phyloP scores from a whole-genome alignment of 2,113 vertebrate species.

The Chloropsis cyanopogon region DNA sequence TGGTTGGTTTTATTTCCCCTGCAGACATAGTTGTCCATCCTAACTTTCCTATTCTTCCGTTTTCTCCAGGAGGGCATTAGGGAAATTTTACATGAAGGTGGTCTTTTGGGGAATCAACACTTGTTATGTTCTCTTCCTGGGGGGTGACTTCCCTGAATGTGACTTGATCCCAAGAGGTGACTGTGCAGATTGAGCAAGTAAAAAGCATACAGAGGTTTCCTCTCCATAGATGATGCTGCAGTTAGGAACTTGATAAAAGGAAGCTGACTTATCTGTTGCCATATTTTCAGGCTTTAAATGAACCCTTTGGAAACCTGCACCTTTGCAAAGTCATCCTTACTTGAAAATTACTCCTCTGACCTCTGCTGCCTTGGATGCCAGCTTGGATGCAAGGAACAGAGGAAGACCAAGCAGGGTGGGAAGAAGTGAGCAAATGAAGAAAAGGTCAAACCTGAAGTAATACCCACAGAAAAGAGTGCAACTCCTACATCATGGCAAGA shows the following conservation, averaged over 20 bases:
- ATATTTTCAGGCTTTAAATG: not conserved
- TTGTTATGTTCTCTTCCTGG: not conserved
- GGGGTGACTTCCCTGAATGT: not conserved
- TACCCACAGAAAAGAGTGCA: not conserved
- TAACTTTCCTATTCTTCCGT: not conserved
- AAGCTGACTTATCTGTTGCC: not conserved
- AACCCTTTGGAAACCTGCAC: not conserved
- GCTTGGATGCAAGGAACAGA: not conserved
- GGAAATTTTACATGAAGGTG: not conserved
- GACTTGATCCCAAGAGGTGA: not conserved
- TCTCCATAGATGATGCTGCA: not conserved
- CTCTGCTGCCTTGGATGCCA: not conserved
- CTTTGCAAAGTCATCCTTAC: not conserved
- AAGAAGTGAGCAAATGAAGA: not conserved
- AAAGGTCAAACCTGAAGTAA: not conserved
- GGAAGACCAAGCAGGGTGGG: not conserved
- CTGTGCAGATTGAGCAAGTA: not conserved
- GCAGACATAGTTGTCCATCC: not conserved
- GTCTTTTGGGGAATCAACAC: not conserved
- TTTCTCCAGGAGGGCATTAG: not conserved
- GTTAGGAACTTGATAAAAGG: not conserved
- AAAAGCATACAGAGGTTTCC: not conserved
- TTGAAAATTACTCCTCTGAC: not conserved
- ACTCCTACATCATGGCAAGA: not conserved
- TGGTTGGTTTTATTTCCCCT: not conserved